Evolutionary conservation across 2,797 vertebrate genomes (phyloP).

Genomic region (Pteropus rufus): DNA sequence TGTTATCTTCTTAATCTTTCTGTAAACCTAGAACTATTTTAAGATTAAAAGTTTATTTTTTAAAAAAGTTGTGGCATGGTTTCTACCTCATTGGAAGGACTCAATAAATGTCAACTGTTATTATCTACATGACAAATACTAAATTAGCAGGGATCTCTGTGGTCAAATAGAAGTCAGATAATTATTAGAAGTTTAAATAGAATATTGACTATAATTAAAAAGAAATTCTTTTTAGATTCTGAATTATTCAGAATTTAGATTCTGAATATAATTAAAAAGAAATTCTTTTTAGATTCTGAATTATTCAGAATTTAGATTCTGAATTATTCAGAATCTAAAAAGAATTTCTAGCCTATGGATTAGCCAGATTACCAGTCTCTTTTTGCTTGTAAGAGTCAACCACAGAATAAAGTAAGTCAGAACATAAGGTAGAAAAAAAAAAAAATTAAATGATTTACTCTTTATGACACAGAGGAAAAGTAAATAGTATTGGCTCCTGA

Average conservation of each 20-base stretch:
- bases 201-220: neutral
- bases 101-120: neutral
- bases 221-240: too few relatives aligned
- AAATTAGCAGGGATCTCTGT: neutral
- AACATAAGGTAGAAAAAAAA: neutral
- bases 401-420: neutral
- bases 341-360: neutral
- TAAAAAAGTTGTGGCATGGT: neutral
- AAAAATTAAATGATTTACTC: neutral
- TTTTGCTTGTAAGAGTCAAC: neutral
- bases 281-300: too few relatives aligned
- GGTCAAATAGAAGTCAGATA: neutral
- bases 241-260: too few relatives aligned
- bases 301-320: too few relatives aligned
- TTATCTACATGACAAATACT: neutral
- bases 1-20: neutral
- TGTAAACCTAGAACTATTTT: neutral
- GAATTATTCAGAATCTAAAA: neutral
- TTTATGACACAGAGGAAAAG: neutral
- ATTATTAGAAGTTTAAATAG: slow-evolving; percentile 20
- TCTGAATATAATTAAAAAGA: neutral
- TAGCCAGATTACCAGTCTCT: neutral
- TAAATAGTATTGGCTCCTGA: neutral
- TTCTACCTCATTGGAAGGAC: neutral
- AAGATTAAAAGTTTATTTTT: neutral